Conservation (phyloP, 2,888 invertebrate genomes). For the Epinotia demarniana region DNA sequence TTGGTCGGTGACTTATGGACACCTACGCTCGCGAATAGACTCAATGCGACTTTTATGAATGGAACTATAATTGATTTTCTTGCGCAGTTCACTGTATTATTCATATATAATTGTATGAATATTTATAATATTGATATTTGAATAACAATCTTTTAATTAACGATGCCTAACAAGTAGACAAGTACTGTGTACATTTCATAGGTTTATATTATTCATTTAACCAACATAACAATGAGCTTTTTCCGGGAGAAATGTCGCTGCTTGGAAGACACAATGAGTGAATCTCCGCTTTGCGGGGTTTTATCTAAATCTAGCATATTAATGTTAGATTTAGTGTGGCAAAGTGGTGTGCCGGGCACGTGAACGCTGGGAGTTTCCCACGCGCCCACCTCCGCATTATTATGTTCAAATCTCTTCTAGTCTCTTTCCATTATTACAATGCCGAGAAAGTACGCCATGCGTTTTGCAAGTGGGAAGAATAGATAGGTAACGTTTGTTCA, state of each 20-base stretch:
- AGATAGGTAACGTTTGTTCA: slow-evolving; percentile 30
- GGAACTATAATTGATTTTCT: slow-evolving; percentile 70
- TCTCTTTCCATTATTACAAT: slow-evolving; percentile 81
- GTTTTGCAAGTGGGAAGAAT: slow-evolving; percentile 72
- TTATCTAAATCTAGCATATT: slow-evolving; percentile 80
- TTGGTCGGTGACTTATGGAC: slow-evolving; percentile 65
- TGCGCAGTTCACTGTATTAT: slow-evolving; percentile 65
- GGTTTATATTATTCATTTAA: slow-evolving; percentile 23
- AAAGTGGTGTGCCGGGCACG: slow-evolving; percentile 75
- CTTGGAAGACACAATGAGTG: slow-evolving; percentile 59
- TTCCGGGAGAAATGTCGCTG: slow-evolving; percentile 49
- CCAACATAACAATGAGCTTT: slow-evolving; percentile 27
- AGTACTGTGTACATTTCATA: slow-evolving; percentile 16
- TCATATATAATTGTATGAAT: slow-evolving; percentile 56
- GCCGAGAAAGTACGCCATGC: slow-evolving; percentile 79
- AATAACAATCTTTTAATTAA: slow-evolving; percentile 39
- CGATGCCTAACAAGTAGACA: slow-evolving; percentile 26
- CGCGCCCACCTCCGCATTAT: slow-evolving; percentile 83
- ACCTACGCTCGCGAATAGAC: slow-evolving; percentile 67
- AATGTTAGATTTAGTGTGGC: slow-evolving; percentile 79
- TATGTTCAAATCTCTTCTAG: slow-evolving; percentile 83
- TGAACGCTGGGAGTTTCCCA: slow-evolving; percentile 84
- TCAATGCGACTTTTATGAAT: slow-evolving; percentile 70
- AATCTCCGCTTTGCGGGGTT: slow-evolving; percentile 55
- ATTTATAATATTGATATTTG: slow-evolving; percentile 51